Evolutionary conservation across 2,888 invertebrate species (phyloP).

Genomic region (Platycnemis pennipes): DNA sequence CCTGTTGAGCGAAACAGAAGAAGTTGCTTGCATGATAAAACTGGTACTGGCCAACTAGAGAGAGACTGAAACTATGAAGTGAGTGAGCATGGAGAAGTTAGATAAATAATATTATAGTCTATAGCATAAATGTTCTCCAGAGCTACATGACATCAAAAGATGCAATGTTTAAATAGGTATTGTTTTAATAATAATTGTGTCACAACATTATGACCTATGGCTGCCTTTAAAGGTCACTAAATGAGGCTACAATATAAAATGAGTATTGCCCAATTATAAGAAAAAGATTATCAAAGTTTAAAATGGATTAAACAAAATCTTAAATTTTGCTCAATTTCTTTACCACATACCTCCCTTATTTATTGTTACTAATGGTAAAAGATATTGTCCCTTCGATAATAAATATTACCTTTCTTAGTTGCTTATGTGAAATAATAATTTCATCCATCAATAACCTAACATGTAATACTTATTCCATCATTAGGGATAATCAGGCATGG

Average conservation of each 20-base stretch:
- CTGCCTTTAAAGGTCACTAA: conserved; percentile 8
- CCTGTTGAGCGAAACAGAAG: background rate
- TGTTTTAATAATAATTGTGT: conserved; percentile 50
- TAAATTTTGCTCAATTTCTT: background rate
- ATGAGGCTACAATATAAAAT: conserved; percentile 2
- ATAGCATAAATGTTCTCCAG: conserved; percentile 1
- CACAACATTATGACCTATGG: background rate
- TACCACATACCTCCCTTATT: background rate
- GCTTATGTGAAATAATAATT: background rate
- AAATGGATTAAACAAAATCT: background rate
- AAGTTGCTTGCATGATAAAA: conserved; percentile 28
- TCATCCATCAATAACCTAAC: conserved; percentile 20
- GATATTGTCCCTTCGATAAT: background rate
- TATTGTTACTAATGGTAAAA: conserved; percentile 18
- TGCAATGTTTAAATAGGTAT: conserved; percentile 37
- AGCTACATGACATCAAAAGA: background rate
- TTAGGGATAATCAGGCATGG: conserved; percentile 7
- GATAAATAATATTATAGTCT: conserved; percentile 9
- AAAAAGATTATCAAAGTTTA: background rate
- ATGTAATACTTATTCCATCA: background rate
- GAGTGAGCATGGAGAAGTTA: conserved; percentile 28
- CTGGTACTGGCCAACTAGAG: conserved; percentile 25
- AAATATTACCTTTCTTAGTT: background rate
- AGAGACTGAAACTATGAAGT: conserved; percentile 42
- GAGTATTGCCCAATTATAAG: background rate